A percentile compares a stretch with the other conserved stretches of the same genome.
Conservation (phyloP, 2,797 vertebrate genomes). For the Typhlichthys subterraneus region DNA sequence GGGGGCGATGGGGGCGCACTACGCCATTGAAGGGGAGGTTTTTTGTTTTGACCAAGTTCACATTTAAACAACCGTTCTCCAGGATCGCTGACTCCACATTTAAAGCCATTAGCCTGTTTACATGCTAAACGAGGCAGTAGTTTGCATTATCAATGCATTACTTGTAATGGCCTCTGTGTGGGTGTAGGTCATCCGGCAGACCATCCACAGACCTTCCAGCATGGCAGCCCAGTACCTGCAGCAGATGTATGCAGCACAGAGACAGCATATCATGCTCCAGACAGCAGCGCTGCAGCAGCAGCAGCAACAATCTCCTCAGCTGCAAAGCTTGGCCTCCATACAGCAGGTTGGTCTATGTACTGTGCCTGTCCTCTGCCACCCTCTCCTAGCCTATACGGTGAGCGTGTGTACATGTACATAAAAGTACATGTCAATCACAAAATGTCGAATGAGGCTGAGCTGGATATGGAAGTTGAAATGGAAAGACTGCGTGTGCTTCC, state of each 20-base stretch:
- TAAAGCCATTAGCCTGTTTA: background rate
- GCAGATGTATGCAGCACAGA: slow-evolving; percentile 94
- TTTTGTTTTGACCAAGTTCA: no score
- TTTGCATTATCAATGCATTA: background rate
- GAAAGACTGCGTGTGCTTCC: slow-evolving; percentile 14
- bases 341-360: slow-evolving; percentile 77
- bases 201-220: slow-evolving; percentile 88
- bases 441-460: background rate
- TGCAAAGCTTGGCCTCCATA: slow-evolving; percentile 87
- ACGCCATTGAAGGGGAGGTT: no score
- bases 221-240: slow-evolving; percentile 93
- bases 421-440: background rate
- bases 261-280: slow-evolving; percentile 93
- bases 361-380: no score
- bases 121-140: background rate
- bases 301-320: slow-evolving; percentile 83
- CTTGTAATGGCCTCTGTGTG: background rate
- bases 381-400: background rate
- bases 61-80: no score
- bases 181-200: slow-evolving; percentile 89
- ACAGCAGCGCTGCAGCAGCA: slow-evolving; percentile 86
- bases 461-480: background rate
- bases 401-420: background rate
- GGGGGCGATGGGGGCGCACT: no score
- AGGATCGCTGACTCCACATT: no score